Percentiles rank a stretch among this genome's conserved stretches.
Conservation (phyloP, 2,888 invertebrate genomes). For the Nephrotoma flavescens region DNA sequence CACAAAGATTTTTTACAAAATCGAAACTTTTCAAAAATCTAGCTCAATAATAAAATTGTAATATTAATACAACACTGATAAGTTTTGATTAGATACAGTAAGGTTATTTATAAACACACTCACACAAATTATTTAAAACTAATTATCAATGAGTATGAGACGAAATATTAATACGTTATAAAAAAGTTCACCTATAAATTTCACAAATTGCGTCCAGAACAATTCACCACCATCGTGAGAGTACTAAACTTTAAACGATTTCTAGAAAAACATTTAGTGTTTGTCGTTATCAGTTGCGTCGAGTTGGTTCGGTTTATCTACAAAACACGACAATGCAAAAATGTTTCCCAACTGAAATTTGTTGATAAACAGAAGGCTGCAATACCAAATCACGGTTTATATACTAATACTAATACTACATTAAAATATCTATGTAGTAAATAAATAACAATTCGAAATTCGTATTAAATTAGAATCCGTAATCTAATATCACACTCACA, state of each 20-base stretch:
- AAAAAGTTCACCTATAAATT: too few relatives aligned
- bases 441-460: too few relatives aligned
- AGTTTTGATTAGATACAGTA: neutral
- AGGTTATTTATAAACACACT: too few relatives aligned
- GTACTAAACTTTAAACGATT: neutral
- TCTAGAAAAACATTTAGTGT: neutral
- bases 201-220: neutral
- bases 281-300: neutral
- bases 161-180: too few relatives aligned
- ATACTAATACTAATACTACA: neutral
- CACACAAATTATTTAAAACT: too few relatives aligned
- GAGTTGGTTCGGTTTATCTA: neutral
- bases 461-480: too few relatives aligned
- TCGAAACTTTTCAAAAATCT: neutral
- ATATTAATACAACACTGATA: neutral
- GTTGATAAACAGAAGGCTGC: neutral
- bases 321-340: neutral
- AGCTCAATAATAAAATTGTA: neutral
- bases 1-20: too few relatives aligned
- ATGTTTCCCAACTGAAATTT: neutral
- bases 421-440: neutral
- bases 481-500: too few relatives aligned
- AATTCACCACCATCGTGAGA: neutral
- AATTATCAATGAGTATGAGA: too few relatives aligned
- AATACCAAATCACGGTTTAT: neutral